A percentile compares a stretch with the other conserved stretches of the same genome.
Conservation (phyloP, 1,140 invertebrate genomes). For the Macrobrachium rosenbergii region DNA sequence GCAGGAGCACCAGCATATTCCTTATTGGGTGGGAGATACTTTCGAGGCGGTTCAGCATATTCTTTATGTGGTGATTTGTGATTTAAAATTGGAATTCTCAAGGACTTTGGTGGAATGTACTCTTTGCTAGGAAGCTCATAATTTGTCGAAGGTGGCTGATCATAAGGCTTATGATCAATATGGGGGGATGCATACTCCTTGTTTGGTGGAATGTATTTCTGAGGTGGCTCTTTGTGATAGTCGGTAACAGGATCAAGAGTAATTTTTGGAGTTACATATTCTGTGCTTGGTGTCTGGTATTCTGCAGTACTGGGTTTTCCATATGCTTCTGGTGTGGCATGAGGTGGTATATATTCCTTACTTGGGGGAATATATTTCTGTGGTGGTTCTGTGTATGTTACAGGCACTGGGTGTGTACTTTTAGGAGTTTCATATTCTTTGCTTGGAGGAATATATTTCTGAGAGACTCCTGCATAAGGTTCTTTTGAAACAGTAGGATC, state of each 20-base stretch:
- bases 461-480: background rate
- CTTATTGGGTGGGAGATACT: constrained; percentile 39
- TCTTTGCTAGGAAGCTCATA: background rate
- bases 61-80: background rate
- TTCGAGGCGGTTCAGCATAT: constrained; percentile 18
- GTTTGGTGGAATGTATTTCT: constrained; percentile 31
- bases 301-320: background rate
- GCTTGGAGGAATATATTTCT: background rate
- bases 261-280: constrained; percentile 23
- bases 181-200: constrained; percentile 6
- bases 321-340: background rate
- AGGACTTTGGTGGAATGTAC: background rate
- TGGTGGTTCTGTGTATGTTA: constrained; percentile 8
- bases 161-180: background rate
- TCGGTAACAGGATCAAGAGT: background rate
- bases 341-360: constrained; percentile 36
- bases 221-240: background rate
- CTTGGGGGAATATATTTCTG: constrained; percentile 30
- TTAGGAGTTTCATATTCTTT: constrained; percentile 11
- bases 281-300: constrained; percentile 13
- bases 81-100: background rate
- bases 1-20: background rate
- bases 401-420: background rate
- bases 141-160: background rate
- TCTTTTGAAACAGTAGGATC: background rate